Base-by-base conservation (phyloP, 1,140 invertebrate species). In the Scaptomyza graminum region DNA sequence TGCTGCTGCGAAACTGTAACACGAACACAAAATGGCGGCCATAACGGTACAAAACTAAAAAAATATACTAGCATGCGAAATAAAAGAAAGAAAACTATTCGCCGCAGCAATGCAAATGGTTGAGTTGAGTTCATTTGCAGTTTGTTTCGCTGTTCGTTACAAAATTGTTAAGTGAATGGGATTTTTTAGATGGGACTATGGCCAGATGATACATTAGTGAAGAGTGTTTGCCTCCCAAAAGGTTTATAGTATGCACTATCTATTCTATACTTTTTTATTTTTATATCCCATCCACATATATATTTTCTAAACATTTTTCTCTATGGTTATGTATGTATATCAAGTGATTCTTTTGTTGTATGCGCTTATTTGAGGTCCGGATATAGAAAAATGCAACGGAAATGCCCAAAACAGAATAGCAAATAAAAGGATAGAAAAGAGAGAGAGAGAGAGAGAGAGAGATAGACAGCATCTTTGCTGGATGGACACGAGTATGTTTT, bases 351-450 rank as follows among this genome's bases (percentile, higher is more conserved):
- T 67, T 66, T 77, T 85, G 77, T 77, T 60, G 47, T 66, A 54
- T 73, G 63, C 59, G 69, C 70, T 79, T 78, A 78, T 74, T 79
- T 76, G 77, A 66, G 77, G 59, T 22, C 81, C 78, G 81, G 81
- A 85, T 85, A 87, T 87, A 82, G 82, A 85, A 87, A 82, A 82
- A 71, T 85, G 74, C 77, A 85, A 68, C 69, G 82, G 74, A 85
- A 81, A 78, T 81, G 69, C 78, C 75, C 56, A 68, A 71, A 64
- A 70, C 71, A 79, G 63, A 54, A 52, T 57, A 52, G 54, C 79
- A 61, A 56, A 62, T 22, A 41, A 46, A 18, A 52, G 22, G 50
- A 56, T 50, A 62, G 64, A n/a, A n/a, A n/a, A 37, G 46, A 50
- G 18, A 56, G 16, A 60, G 55, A 37, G 11, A 46, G 46, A 15